Base-by-base conservation (phyloP, 1,140 invertebrate species). In the Camponotus pennsylvanicus region DNA sequence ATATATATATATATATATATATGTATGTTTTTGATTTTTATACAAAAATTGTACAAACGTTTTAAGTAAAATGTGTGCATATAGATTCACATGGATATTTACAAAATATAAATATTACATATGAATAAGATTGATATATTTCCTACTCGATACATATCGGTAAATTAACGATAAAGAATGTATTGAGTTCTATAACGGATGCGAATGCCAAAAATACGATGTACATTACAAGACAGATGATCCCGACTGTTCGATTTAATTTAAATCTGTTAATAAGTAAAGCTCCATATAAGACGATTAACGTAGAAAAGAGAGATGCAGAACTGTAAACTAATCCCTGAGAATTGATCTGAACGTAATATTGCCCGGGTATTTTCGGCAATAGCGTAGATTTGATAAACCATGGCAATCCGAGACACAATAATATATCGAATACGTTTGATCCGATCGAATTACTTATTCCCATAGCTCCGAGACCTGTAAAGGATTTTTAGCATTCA, bases 361-460 rank as follows among this genome's bases (percentile, higher is more conserved):
- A 96, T 80, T 97, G 95, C 32, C 96, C 96, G 0, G 96, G 95
- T 27, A 95, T 93, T 40, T 96, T 96, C 0, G 97, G 97, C 85
- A 97, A 96, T 89, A 97, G 97, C 4, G 97, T 94, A 0, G 97
- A 96, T 92, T 98, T 98, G n/a, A 98, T 96, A n/a, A 98, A 95
- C 98, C 98, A 98, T 1, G 98, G 98, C 15, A 98, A 93, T n/a
- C 98, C 98, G 67, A 98, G 95, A 91, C 98, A 98, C 4, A 98
- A 94, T 18, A 98, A 95, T 82, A 98, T 98, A 92, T 98, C 98
- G 92, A 98, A 98, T 2, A 98, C 98, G 90, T 98, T 98, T 6
- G 98, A 98, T 11, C 98, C 98, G 88, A 98, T 98, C 4, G 98
- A 98, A 93, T 98, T 98, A 93, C 97, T 97, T 86, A 98, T 97